Conservation (phyloP, 2,888 invertebrate genomes). For the Phlogophora meticulosa region DNA sequence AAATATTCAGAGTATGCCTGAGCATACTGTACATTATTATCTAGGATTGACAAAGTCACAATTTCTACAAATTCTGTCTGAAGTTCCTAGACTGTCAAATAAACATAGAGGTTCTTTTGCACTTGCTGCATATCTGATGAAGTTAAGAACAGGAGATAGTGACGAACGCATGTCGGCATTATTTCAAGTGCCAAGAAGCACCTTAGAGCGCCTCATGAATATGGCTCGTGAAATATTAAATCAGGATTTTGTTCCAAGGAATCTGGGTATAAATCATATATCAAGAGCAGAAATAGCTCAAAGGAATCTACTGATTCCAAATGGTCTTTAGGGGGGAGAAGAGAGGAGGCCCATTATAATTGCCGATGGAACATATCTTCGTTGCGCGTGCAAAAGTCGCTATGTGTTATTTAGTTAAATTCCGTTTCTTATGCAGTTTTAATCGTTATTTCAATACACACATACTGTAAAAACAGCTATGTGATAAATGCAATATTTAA, state of each 20-base stretch:
- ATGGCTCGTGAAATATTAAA: too few relatives aligned
- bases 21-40: conserved; percentile 25
- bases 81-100: too few relatives aligned
- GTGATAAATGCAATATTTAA: too few relatives aligned
- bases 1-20: too few relatives aligned
- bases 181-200: conserved; percentile 38
- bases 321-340: conserved; percentile 13
- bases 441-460: too few relatives aligned
- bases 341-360: conserved; percentile 11
- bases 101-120: too few relatives aligned
- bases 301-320: conserved; percentile 23
- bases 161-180: conserved; percentile 24
- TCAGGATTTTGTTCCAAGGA: too few relatives aligned
- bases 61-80: neutral
- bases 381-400: too few relatives aligned
- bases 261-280: conserved; percentile 21
- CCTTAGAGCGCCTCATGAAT: conserved; percentile 17
- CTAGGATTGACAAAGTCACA: conserved; percentile 3
- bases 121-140: too few relatives aligned
- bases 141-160: conserved; percentile 34
- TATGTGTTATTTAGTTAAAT: neutral
- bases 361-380: conserved; percentile 15
- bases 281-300: conserved; percentile 25
- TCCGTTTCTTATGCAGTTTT: too few relatives aligned
- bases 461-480: too few relatives aligned